Conservation (phyloP, 2,888 invertebrate species). For the Bedellia somnulentella region DNA sequence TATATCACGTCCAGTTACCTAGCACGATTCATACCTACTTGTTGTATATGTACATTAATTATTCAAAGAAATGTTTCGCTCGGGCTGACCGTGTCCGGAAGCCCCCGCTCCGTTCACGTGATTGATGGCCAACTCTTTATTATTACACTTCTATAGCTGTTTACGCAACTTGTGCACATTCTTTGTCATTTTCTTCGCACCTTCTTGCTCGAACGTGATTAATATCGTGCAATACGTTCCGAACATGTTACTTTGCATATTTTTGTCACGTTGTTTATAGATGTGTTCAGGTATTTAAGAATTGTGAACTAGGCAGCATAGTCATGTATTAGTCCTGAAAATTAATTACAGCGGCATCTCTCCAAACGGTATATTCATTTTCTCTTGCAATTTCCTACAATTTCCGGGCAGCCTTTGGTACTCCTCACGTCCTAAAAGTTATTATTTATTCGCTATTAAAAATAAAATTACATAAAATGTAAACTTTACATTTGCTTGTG, state of each 20-base stretch:
- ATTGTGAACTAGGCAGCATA: no score
- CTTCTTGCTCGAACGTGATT: no score
- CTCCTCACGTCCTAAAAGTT: no score
- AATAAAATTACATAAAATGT: no score
- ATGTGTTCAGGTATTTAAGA: no score
- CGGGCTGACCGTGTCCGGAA: conserved; percentile 50
- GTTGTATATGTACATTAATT: conserved; percentile 39
- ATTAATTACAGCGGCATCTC: conserved; percentile 25
- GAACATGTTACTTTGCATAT: no score
- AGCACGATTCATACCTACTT: conserved; percentile 46
- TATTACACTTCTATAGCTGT: conserved; percentile 35
- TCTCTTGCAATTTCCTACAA: conserved; percentile 61
- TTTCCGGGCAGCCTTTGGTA: conserved; percentile 52
- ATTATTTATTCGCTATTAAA: no score
- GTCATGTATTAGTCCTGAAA: no score
- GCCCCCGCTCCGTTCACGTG: conserved; percentile 49
- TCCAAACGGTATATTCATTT: conserved; percentile 52
- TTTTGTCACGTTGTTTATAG: no score
- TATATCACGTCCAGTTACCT: conserved; percentile 62
- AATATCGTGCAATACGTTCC: no score
- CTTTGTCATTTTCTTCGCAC: no score
- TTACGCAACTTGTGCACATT: conserved; percentile 15
- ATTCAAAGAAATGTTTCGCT: conserved; percentile 62
- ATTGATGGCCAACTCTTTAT: conserved; percentile 54
- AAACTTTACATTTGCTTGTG: no score